Evolutionary conservation across 2,113 vertebrate species (phyloP), one percentile per base, ranked within the genome.

Genomic region (Panurus biarmicus): DNA sequence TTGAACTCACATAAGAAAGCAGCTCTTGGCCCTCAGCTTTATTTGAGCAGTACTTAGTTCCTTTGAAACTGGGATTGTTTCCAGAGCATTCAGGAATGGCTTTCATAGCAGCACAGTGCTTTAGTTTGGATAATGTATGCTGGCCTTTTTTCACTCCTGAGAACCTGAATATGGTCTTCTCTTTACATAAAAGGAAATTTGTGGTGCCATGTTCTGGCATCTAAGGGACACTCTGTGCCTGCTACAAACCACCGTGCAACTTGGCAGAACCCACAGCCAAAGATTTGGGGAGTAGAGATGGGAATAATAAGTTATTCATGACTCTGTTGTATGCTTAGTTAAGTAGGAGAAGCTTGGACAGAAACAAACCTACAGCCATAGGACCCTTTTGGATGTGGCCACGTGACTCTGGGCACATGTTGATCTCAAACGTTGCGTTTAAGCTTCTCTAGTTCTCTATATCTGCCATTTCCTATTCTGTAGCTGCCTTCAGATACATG

Each of bases 81-180:
- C 94, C 96, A 96, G 85, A 89, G 75, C 78, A 65, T 94, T 93
- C 86, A 90, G 93, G 83, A 93, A 81, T 92, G 74, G 87, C 93
- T 95, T 94, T 93, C 92, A 93, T 33, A 95, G 91, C 71, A 81
- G 92, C 86, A 85, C 47, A 91, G 83, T 66, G 47, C 62, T 96
- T 96, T 74, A 83, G 86, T 92, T 94, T 89, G 70, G 89, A 57
- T 94, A 95, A 94, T 94, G 78, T 85, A 83, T 90, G 87, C 89
- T 67, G 71, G 73, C 33, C 87, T 85, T 92, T 90, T 92, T 94
- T 87, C 70, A 70, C 60, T 89, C 72, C 80, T 72, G 44, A 90
- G 77, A 74, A 94, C 82, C 78, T 95, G 82, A 83, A 89, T 93
- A 84, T 93, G 87, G 88, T 80, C 90, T 74, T 88, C 72, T 53